Percentiles rank a stretch among this genome's conserved stretches.
These are phyloP conservation scores for Monochamus saltuarius DNA, from an alignment of 1,140 invertebrate genomes.

Conservation along the genomic window DNA sequence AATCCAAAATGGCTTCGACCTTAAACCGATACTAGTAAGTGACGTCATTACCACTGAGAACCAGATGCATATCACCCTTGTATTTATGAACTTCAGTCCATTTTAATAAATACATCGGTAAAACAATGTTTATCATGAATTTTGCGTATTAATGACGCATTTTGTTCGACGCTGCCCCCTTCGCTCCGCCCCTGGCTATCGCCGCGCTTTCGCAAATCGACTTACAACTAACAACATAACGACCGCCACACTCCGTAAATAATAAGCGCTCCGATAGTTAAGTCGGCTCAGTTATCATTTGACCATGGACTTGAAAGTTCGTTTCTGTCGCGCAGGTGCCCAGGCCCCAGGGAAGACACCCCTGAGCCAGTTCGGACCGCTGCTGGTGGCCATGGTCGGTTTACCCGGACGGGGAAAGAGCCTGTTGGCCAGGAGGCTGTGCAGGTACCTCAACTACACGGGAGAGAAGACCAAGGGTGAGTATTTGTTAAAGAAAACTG, in stretches of 20 bases:
- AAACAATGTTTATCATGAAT: too few relatives aligned
- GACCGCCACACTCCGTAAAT: neutral
- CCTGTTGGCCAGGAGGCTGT: conserved; percentile 84
- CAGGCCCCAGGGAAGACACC: conserved; percentile 51
- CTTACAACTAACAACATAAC: too few relatives aligned
- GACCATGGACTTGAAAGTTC: conserved; percentile 26
- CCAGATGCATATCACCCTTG: too few relatives aligned
- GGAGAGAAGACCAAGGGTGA: conserved; percentile 83
- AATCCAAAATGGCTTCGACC: too few relatives aligned
- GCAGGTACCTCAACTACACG: conserved; percentile 87
- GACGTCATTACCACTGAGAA: too few relatives aligned
- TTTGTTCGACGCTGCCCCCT: too few relatives aligned
- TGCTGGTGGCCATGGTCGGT: conserved; percentile 88
- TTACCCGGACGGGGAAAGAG: conserved; percentile 90
- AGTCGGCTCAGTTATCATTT: neutral
- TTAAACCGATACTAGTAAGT: too few relatives aligned
- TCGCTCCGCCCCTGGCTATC: too few relatives aligned
- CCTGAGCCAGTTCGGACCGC: conserved; percentile 64
- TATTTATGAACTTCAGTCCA: too few relatives aligned
- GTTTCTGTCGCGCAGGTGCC: conserved; percentile 52
- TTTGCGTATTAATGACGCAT: too few relatives aligned
- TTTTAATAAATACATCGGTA: too few relatives aligned
- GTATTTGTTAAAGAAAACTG: neutral
- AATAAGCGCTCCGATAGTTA: neutral
- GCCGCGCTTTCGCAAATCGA: too few relatives aligned